phyloP scores from a whole-genome alignment of 2,113 vertebrate genomes.

The Coptodon rendalli region DNA sequence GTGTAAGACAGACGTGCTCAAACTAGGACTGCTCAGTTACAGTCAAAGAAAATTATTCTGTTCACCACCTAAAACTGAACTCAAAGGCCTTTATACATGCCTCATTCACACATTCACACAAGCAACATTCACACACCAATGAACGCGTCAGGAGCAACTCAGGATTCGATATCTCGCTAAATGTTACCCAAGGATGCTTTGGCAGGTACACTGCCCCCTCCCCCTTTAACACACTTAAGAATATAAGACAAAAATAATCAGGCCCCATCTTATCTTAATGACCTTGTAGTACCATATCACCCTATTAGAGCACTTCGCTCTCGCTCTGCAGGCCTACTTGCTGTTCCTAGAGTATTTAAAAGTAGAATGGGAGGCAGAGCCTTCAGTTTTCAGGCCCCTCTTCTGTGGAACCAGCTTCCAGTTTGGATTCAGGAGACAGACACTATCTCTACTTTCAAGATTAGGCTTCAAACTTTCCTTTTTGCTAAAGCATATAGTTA shows the following conservation, averaged over 20 bases:
- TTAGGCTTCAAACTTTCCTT: not conserved
- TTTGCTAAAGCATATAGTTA: not conserved
- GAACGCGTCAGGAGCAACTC: not conserved
- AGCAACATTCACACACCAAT: not conserved
- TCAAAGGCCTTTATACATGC: not conserved
- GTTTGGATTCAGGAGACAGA: not conserved
- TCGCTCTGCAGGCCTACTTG: accelerated
- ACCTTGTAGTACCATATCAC: not conserved
- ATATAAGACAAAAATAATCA: not conserved
- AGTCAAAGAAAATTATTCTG: not conserved
- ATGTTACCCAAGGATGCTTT: not conserved
- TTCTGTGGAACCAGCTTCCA: not conserved
- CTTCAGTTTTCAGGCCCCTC: not conserved
- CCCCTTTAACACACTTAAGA: not conserved
- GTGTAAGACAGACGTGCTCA: not conserved
- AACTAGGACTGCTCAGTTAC: not conserved
- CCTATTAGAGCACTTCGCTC: not conserved
- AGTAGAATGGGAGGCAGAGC: not conserved
- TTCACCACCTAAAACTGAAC: not conserved
- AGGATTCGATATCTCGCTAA: not conserved
- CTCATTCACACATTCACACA: not conserved
- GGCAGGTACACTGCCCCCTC: not conserved
- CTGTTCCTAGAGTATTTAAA: not conserved
- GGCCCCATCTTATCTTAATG: not conserved
- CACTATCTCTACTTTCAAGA: not conserved